Evolutionary conservation across 2,113 vertebrate genomes (phyloP).

Genomic region (Erythrolamprus reginae): DNA sequence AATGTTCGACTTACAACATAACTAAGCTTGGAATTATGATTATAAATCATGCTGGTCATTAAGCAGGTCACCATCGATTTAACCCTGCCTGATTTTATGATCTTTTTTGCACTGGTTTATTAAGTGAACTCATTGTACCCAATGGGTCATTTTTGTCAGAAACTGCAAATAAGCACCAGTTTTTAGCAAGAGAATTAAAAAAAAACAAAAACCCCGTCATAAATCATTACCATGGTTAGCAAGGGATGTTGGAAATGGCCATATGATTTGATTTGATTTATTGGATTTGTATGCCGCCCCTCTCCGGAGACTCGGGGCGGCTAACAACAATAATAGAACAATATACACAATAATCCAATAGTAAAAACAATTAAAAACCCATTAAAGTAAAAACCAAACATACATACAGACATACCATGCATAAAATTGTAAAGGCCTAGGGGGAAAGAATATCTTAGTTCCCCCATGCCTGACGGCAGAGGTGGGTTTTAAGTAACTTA

Average conservation of each 20-base stretch:
- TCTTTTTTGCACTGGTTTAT: background rate
- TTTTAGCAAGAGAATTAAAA: background rate
- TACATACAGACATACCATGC: no score
- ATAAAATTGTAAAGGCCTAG: no score
- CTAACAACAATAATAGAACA: no score
- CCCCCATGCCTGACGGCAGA: no score
- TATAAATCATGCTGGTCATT: background rate
- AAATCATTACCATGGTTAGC: background rate
- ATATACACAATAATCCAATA: no score
- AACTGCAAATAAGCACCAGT: background rate
- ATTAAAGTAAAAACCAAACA: no score
- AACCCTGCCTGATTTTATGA: background rate
- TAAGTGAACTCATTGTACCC: background rate
- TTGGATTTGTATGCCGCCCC: no score
- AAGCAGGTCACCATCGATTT: background rate
- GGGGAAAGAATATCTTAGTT: no score
- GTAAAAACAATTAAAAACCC: no score
- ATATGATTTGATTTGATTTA: no score
- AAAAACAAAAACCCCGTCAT: background rate
- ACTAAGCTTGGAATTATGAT: background rate
- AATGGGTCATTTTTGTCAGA: background rate
- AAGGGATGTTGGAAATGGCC: background rate
- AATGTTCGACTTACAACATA: background rate
- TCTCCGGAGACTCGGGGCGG: no score
- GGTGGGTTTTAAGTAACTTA: no score